A percentile compares a stretch with the other conserved stretches of the same genome.
Evolutionary conservation across 2,797 vertebrate species (phyloP).

Genomic region (Zalophus californianus): DNA sequence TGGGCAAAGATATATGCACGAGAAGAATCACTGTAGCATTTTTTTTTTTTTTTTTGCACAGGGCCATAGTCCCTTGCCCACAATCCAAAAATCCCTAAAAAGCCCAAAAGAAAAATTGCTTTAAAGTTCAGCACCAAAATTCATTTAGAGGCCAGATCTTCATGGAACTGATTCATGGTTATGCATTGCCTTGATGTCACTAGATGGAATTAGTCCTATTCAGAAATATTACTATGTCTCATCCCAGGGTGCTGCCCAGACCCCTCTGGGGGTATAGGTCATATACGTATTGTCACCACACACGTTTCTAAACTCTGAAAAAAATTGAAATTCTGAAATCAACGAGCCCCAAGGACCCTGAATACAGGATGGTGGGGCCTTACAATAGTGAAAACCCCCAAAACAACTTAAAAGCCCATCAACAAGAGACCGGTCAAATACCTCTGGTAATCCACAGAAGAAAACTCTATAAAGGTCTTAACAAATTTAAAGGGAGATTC

Average conservation of each 20-base stretch:
- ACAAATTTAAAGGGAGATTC: slow-evolving; percentile 1
- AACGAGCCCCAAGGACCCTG: not conserved
- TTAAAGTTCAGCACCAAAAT: not conserved
- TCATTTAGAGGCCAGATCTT: not conserved
- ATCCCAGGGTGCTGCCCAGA: not conserved
- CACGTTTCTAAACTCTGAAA: not conserved
- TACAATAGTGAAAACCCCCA: not conserved
- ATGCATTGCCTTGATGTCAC: not conserved
- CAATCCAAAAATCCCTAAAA: not conserved
- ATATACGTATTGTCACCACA: not conserved
- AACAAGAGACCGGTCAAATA: not conserved
- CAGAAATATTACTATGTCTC: not conserved
- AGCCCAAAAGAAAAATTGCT: not conserved
- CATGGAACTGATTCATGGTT: not conserved
- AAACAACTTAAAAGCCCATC: not conserved
- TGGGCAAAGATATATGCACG: not conserved
- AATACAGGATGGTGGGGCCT: not conserved
- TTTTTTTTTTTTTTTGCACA: not conserved
- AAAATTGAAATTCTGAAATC: not conserved
- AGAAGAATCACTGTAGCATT: not conserved
- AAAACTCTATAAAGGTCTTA: slow-evolving; percentile 27
- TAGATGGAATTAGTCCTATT: not conserved
- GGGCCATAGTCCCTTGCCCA: not conserved
- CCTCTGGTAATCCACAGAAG: not conserved
- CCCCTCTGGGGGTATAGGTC: not conserved